Percentiles rank a stretch among this genome's conserved stretches.
phyloP scores from a whole-genome alignment of 2,113 vertebrate species.

The Passerina amoena region DNA sequence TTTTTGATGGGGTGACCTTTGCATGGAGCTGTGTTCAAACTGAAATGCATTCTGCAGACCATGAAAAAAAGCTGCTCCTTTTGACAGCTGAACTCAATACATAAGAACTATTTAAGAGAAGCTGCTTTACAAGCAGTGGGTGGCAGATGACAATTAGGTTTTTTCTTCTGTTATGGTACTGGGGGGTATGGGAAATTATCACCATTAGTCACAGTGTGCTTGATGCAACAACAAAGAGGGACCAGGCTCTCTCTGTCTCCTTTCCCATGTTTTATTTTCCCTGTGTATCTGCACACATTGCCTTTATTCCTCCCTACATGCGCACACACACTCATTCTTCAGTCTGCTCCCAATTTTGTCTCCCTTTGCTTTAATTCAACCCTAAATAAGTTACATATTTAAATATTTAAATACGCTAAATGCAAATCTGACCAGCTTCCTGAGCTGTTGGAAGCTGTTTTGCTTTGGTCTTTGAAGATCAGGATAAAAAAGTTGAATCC shows the following conservation, averaged over 20 bases:
- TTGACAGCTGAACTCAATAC: conserved; percentile 38
- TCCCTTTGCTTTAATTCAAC: not conserved
- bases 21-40: conserved; percentile 11
- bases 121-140: conserved; percentile 45
- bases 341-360: not conserved
- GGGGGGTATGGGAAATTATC: not conserved
- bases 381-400: not conserved
- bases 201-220: not conserved
- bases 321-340: not conserved
- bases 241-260: not conserved
- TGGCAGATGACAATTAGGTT: conserved; percentile 48
- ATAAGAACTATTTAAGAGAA: conserved; percentile 41
- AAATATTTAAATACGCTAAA: not conserved
- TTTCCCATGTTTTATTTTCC: not conserved
- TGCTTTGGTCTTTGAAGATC: not conserved
- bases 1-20: conserved; percentile 70
- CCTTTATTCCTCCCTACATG: not conserved
- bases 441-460: not conserved
- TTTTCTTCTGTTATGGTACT: not conserved
- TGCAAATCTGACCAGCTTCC: not conserved
- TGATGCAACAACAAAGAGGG: not conserved
- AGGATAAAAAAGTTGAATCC: not conserved
- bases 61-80: conserved; percentile 28
- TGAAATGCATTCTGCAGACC: conserved; percentile 51
- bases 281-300: not conserved